Evolutionary conservation across 2,113 vertebrate genomes (phyloP), one percentile per base, ranked within the genome.

Genomic region (Isurus oxyrinchus): DNA sequence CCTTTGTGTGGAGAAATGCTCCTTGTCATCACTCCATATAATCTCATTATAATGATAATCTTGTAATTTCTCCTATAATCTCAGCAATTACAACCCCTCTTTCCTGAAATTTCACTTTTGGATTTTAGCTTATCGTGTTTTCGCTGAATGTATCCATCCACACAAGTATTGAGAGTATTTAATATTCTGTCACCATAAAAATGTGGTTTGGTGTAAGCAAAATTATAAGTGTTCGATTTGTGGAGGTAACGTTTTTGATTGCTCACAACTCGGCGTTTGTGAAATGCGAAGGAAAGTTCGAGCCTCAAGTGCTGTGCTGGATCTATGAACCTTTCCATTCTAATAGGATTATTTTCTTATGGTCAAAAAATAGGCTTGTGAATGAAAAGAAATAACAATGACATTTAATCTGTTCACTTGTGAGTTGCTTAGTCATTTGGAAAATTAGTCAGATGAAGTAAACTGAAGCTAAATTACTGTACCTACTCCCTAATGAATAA

Each of bases 401-500:
- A 25, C n/a, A 90, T 53, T 61, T 94, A 95, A 95, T 95, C 44
- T 40, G 35, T 31, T 67, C 19, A 49, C 44, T 67, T 95, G 93
- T 44, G 40, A 95, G 61, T 69, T 67, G 63, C 19, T 16, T 40
- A 23, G 40, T 95, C 93, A 95, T 40, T 67, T 40, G 63, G 93
- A 95, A 95, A 95, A 95, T 69, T 95, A 94, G 90, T 94, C 59
- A 27, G 93, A 95, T 44, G 66, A 67, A 5, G 40, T 95, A 67
- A 49, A 69, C 35, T 6, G 27, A 44, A 95, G 59, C n/a, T 49
- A 44, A 95, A 95, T 95, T 69, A 69, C 93, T 67, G 7, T 21
- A 66, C 63, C 61, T 95, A 49, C 57, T 95, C 5, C 40, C 40
- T 95, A 69, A 40, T 67, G 63, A 95, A 95, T 95, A 69, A 67